Evolutionary conservation across 2,888 invertebrate genomes (phyloP), one percentile per base, ranked within the genome.

Genomic region (Diarsia dahlii): DNA sequence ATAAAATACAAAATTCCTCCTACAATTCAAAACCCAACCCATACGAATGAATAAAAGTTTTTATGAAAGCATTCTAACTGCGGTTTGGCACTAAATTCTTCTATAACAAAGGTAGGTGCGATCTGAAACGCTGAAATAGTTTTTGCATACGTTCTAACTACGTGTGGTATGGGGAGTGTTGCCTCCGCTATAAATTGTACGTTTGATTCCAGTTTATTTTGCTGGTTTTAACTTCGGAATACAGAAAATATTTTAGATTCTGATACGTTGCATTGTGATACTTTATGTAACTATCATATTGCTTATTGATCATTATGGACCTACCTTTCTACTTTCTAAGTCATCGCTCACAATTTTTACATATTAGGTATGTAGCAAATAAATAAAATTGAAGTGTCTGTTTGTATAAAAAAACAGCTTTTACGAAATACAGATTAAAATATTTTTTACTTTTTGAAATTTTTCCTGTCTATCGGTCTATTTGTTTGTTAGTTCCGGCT

Each of bases 131-230:
- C 78, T 82, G 76, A 71, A 81, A 76, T 82, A 81, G 87, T 85
- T 86, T 87, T 85, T 85, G 71, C 80, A 73, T 72, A 79, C 77
- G 75, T 82, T 81, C 69, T 76, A 76, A 64, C 76, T 82, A 75
- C 81, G 80, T 84, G 88, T 78, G 87, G 84, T 85, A 87, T 82
- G 82, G 85, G 84, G 79, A 66, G 81, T 81, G 82, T 82, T 74
- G 86, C 81, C 82, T 66, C 82, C 79, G 85, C 87, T 81, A 91
- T 92, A 91, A 91, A 91, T 91, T 89, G 81, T 87, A 85, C 85
- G 80, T 87, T 85, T 84, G 80, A 86, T 87, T 80, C 76, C n/a
- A 63, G 62, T 81, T 67, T 76, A 65, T 67, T 67, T 81, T 64
- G 13, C 63, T 64, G 63, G 67, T 39, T 75, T 80, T 46, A 50